Evolutionary conservation across 2,113 vertebrate species (phyloP), one percentile per base, ranked within the genome.

Genomic region (Heloderma charlesbogerti): DNA sequence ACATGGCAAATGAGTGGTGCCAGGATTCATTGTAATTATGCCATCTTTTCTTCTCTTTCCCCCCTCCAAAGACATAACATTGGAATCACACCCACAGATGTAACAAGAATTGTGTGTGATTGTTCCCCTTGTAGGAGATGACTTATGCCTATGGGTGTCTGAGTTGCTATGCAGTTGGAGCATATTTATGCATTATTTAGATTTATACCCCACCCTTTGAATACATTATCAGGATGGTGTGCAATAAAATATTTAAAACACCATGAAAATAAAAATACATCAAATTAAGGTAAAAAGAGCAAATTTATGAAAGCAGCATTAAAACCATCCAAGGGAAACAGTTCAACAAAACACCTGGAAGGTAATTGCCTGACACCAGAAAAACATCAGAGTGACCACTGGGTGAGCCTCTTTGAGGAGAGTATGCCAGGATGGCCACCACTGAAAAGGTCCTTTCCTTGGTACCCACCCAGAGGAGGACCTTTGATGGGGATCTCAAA

Each of bases 11-110:
- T 93, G 90, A 95, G 87, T 91, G 93, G 91, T 93, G 91, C 94
- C 93, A 96, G 95, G 94, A 95, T 94, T 92, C 96, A 92, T 85
- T 96, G 90, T 88, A 92, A 8, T 89, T 90, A 74, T 77, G 91
- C 88, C 3, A 0, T 94, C 95, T 31, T 51, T 29, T 51, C 45
- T 96, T 72, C 87, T 85, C 79, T 92, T 93, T 93, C 74, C 25
- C 20, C 31, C 7, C 9, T 25, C 48, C 85, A 74, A 90, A 15
- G 92, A 94, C 92, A 89, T 78, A 15, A 92, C 92, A 86, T 93
- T 94, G 91, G 95, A 96, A 91, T 90, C 87, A 90, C 92, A 94
- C 63, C 84, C 31, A 37, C 34, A 40, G 12, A 16, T 87, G 7
- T 25, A n/a, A 74, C 6, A 54, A 86, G 48, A 86, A 51, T 63